Base-by-base conservation (phyloP, 2,797 vertebrate species). In the Amblyopsis hoosieri region DNA sequence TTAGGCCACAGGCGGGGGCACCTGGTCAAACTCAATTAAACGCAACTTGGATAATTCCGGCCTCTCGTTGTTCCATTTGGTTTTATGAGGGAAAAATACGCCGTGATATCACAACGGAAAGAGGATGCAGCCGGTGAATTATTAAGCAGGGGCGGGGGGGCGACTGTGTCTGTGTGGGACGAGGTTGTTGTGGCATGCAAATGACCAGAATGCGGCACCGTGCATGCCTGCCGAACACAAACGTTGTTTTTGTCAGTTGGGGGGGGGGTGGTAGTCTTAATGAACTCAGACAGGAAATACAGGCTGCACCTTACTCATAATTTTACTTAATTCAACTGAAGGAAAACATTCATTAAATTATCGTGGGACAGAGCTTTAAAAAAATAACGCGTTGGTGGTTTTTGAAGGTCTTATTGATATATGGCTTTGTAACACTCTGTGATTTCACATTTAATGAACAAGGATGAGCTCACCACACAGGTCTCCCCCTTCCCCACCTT, bases 21-120 rank as follows among this genome's bases (percentile, higher is more conserved):
- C 76, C 85, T 78, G 87, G 84, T 91, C 89, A 89, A 85, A 90
- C 79, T 90, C 80, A 85, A 90, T 91, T 89, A 90, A 87, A 88
- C 78, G 74, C 75, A 70, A 80, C 76, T 80, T 63, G 80, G 79
- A 83, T 89, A 82, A 88, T 86, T 81, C 80, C 77, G 74, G 75
- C 84, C 68, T 66, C 78, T 85, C 75, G 78, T 82, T 75, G 83
- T 76, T 67, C 75, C 69, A 57, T 85, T 82, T 13, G 57, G 54
- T 82, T 85, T 85, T 77, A 78, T 84, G 76, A 67, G 76, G 55
- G 79, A 82, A 86, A 87, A 72, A 82, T 80, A 84, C 69, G 70
- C 71, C 75, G 74, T 66, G 66, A 76, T 58, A 79, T 14, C 12
- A 74, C 73, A 76, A 75, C 23, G 63, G 63, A 58, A 69, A 67